A percentile compares a stretch with the other conserved stretches of the same genome.
Evolutionary conservation across 92 coral and sea anemone species (phyloP).

Genomic region (Pocillopora meandrina): DNA sequence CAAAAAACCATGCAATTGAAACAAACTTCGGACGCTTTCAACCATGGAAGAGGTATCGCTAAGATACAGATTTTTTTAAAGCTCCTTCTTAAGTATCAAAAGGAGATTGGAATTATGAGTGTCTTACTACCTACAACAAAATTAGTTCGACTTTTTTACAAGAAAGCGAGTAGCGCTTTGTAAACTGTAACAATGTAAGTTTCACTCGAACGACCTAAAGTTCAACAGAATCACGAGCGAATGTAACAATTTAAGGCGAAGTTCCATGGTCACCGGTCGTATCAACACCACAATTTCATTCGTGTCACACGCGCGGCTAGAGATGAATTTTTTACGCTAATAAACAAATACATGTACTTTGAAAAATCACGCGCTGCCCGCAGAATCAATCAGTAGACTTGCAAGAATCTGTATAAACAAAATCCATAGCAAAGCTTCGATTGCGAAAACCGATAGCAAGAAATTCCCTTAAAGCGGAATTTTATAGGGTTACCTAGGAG

Average conservation of each 20-base stretch:
- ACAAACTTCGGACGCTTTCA: too few species aligned
- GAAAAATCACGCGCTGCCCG: background rate
- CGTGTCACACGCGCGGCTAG: background rate
- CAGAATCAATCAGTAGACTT: background rate
- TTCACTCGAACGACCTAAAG: background rate
- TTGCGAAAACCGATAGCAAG: conserved; percentile 27
- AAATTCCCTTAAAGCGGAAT: conserved; percentile 26
- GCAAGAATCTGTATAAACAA: background rate
- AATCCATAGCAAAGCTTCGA: conserved; percentile 25
- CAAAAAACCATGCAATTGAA: background rate
- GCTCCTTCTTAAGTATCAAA: background rate
- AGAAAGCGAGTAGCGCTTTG: background rate
- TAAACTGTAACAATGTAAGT: background rate
- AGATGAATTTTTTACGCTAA: background rate
- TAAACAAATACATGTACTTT: background rate
- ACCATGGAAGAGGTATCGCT: background rate
- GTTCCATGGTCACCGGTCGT: background rate
- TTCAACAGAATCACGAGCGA: background rate
- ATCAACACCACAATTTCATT: background rate
- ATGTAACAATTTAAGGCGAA: background rate
- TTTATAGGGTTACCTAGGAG: conserved; percentile 11
- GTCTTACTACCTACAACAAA: background rate
- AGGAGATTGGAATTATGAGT: background rate
- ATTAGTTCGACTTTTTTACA: background rate
- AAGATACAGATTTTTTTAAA: background rate